Percentiles rank a stretch among this genome's conserved stretches.
Conservation (phyloP, 1,140 invertebrate genomes). For the Bacillus rossius region DNA sequence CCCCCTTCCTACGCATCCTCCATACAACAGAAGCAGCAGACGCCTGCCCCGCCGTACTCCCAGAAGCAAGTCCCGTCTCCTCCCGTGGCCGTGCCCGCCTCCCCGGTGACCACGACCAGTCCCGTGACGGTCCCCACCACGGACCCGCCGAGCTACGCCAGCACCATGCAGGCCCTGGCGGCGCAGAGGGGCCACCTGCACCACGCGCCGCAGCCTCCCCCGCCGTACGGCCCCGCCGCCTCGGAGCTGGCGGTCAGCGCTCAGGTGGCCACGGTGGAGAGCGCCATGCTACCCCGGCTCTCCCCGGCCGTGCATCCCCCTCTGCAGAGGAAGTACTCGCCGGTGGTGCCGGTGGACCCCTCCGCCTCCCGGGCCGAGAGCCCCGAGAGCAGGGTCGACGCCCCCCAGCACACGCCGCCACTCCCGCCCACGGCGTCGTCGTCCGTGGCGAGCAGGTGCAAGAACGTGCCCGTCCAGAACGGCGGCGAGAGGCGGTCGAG, state of each 20-base stretch:
- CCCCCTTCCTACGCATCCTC: conserved; percentile 76
- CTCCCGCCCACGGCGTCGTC: conserved; percentile 43
- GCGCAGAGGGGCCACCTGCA: conserved; percentile 54
- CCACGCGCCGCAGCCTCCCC: conserved; percentile 58
- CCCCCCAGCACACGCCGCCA: conserved; percentile 35
- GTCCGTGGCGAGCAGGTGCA: conserved; percentile 41
- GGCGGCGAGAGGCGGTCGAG: conserved; percentile 21
- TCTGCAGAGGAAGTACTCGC: conserved; percentile 58
- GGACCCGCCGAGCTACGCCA: conserved; percentile 87
- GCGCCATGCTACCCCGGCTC: conserved; percentile 40
- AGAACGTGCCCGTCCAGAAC: conserved; percentile 40
- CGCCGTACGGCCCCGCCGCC: conserved; percentile 51
- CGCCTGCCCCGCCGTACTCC: conserved; percentile 9
- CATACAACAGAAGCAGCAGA: conserved; percentile 63
- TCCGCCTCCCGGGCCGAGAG: conserved; percentile 48
- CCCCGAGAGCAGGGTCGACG: conserved; percentile 42
- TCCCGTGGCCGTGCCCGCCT: conserved; percentile 46
- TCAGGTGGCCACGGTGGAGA: conserved; percentile 42
- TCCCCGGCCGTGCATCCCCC: conserved; percentile 46
- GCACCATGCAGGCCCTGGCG: conserved; percentile 79
- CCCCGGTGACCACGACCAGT: conserved; percentile 29
- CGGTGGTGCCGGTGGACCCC: conserved; percentile 46
- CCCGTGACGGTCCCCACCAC: conserved; percentile 64
- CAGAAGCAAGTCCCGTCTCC: conserved; percentile 49
- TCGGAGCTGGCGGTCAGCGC: conserved; percentile 34